Percentiles rank a stretch among this genome's conserved stretches.
These are phyloP conservation scores for Catostomus latipinnis DNA, from an alignment of 2,797 vertebrate genomes.

Conservation along the genomic window DNA sequence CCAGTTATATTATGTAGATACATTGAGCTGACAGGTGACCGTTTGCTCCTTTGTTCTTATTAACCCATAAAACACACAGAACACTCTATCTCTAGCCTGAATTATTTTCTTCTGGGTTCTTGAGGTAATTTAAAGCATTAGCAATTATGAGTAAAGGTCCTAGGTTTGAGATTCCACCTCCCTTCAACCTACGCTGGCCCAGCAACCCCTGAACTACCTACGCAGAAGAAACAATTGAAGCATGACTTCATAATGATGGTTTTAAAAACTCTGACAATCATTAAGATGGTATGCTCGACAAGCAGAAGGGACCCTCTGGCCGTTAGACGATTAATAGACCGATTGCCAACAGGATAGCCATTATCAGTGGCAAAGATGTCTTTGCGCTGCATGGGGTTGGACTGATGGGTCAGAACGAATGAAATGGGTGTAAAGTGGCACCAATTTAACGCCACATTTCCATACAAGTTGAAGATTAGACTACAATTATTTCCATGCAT, in stretches of 20 bases:
- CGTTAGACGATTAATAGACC: conserved; percentile 59
- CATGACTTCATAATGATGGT: conserved; percentile 58
- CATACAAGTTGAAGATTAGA: background rate
- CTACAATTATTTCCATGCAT: background rate
- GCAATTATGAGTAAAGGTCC: conserved; percentile 50
- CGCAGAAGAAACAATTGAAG: conserved; percentile 55
- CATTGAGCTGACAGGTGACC: conserved; percentile 7
- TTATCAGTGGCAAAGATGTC: conserved; percentile 55
- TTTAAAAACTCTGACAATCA: conserved; percentile 61
- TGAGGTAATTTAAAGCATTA: conserved; percentile 46
- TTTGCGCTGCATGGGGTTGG: conserved; percentile 39
- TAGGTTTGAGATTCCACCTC: conserved; percentile 20
- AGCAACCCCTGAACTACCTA: conserved; percentile 47
- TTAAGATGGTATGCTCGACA: conserved; percentile 56
- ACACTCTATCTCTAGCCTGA: conserved; percentile 27
- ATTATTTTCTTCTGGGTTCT: conserved; percentile 32
- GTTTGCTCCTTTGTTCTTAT: conserved; percentile 25
- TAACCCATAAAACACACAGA: conserved; percentile 20
- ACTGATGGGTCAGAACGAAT: conserved; percentile 51
- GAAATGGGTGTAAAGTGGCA: conserved; percentile 49
- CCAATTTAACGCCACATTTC: conserved; percentile 28
- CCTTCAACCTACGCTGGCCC: conserved; percentile 9
- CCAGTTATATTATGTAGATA: conserved; percentile 1
- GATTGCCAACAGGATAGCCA: conserved; percentile 50
- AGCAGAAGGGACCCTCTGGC: conserved; percentile 58